phyloP scores from a whole-genome alignment of 2,113 vertebrate genomes.

The Zeus faber region DNA sequence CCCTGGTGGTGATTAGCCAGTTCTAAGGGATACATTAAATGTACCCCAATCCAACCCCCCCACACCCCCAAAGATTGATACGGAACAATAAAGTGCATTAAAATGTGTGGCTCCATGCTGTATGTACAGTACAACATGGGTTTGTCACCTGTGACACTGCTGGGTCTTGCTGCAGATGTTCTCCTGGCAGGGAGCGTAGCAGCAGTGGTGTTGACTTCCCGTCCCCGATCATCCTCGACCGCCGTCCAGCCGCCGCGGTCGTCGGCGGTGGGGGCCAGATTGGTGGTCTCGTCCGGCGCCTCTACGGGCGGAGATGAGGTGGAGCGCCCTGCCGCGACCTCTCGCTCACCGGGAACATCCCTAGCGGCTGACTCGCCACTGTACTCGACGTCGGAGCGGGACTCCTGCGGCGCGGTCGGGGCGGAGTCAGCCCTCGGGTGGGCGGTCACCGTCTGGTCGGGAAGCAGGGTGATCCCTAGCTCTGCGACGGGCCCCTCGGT shows the following conservation, averaged over 20 bases:
- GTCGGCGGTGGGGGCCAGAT: background rate
- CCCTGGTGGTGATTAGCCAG: too few relatives aligned
- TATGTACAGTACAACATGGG: too few relatives aligned
- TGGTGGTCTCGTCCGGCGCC: slow-evolving; percentile 19
- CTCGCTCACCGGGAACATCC: background rate
- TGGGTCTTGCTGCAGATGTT: slow-evolving; percentile 51
- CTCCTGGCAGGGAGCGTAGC: slow-evolving; percentile 58
- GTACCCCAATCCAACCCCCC: too few relatives aligned
- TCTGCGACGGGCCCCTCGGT: slow-evolving; percentile 10
- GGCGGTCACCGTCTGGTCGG: slow-evolving; percentile 34
- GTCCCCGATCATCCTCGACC: slow-evolving; percentile 5
- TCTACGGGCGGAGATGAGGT: slow-evolving; percentile 10
- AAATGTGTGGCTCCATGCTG: too few relatives aligned
- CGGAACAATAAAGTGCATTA: too few relatives aligned
- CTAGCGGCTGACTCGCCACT: slow-evolving; percentile 39
- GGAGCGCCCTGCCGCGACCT: slow-evolving; percentile 9
- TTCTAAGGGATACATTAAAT: too few relatives aligned
- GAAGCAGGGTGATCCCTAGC: slow-evolving; percentile 51
- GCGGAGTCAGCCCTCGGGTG: slow-evolving; percentile 33
- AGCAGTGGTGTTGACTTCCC: slow-evolving; percentile 23
- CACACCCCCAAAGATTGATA: too few relatives aligned
- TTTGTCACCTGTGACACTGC: slow-evolving; percentile 47
- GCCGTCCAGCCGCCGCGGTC: slow-evolving; percentile 33
- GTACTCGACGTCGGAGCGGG: slow-evolving; percentile 57
- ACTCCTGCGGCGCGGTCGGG: slow-evolving; percentile 47